These are phyloP conservation scores for Pseudonaja textilis DNA, from an alignment of 2,113 vertebrate genomes.

Conservation along the genomic window DNA sequence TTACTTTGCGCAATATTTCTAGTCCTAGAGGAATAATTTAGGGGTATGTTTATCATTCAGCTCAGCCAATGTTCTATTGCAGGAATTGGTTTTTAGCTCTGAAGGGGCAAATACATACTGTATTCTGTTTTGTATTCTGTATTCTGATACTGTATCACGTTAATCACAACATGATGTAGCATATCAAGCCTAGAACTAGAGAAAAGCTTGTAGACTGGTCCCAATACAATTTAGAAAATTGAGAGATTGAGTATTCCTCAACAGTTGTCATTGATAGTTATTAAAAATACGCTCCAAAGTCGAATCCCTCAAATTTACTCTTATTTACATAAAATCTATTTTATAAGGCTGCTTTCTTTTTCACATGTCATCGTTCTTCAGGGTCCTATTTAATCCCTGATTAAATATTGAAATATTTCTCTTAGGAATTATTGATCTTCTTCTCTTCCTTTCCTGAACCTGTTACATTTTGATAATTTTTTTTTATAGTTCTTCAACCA, in stretches of 20 bases:
- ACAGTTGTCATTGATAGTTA: neutral
- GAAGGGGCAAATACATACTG: conserved; percentile 55
- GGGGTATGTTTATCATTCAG: conserved; percentile 13
- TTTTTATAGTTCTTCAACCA: neutral
- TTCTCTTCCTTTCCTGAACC: neutral
- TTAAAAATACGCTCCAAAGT: neutral
- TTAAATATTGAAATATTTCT: neutral
- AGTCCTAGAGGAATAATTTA: conserved; percentile 6
- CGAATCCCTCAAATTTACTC: neutral
- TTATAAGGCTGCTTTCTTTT: neutral
- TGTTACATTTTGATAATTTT: neutral
- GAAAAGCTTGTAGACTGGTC: neutral
- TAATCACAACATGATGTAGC: neutral
- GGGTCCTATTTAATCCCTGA: neutral
- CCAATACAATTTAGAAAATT: neutral
- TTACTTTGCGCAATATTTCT: conserved; percentile 12
- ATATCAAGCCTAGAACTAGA: neutral
- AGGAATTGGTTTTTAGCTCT: conserved; percentile 54
- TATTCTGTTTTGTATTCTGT: conserved; percentile 50
- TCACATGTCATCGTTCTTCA: neutral
- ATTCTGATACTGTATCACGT: neutral
- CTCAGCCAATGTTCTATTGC: conserved; percentile 40
- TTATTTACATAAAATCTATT: neutral
- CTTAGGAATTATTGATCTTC: neutral
- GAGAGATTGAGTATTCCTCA: neutral